Base-by-base conservation (phyloP, 2,888 invertebrate genomes). In the Hirtodrosophila cameraria region DNA sequence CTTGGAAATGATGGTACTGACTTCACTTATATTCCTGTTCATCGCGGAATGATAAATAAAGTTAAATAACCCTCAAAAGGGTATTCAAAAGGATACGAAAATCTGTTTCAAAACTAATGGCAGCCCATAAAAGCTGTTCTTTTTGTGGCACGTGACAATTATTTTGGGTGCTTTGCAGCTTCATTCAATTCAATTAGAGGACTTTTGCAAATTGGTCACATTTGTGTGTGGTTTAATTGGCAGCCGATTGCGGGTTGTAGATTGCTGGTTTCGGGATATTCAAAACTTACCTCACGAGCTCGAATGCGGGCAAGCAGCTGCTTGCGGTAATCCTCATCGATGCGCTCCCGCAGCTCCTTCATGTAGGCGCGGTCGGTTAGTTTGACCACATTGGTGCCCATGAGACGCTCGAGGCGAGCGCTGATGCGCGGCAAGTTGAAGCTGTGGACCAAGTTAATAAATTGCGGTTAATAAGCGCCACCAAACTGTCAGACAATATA, bases 301-400 rank as follows among this genome's bases (percentile, higher is more conserved):
- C 91, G 90, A 31, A 94, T 94, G 46, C 94, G 90, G 73, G 92
- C 92, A 46, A 91, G 89, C 89, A 94, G 92, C 45, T 92, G 91
- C 27, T 91, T 90, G 45, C 92, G 92, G 88, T 94, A 93, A 72
- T 94, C 94, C 72, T 93, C 92, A 55, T 93, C 91, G 50, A 94
- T 92, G 31, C 92, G 91, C 38, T 92, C 89, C 62, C 93, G 92
- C 23, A 94, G 89, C 48, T 92, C 91, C 71, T 92, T 92, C 94
- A 94, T 94, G 85, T 93, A 94, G 59, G 92, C 92, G 39, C 94
- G 90, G 87, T 94, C 94, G 4, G 94, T 94, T 57, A 94, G 88
- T 65, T 93, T 92, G 9, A 94, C 93, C 60, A 93, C 91, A 88
- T 93, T 94, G 55, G 90, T 89, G 67, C 90, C 91, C 91, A 91